Conservation (phyloP, 1,140 invertebrate genomes). For the Dolichoris vasculosae region DNA sequence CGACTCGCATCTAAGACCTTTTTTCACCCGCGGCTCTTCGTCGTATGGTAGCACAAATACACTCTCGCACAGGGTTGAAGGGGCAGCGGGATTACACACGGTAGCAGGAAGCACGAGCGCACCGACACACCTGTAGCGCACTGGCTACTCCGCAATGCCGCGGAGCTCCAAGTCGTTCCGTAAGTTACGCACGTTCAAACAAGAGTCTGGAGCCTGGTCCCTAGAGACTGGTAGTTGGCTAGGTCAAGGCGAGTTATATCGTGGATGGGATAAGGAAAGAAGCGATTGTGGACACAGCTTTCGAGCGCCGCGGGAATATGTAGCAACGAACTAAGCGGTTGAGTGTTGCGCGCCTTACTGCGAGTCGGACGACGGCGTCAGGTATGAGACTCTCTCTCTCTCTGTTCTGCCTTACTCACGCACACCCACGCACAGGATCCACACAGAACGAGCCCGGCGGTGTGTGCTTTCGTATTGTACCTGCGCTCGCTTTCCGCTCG, state of each 20-base stretch:
- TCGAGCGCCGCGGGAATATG: not conserved
- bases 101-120: not conserved
- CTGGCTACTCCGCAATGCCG: not conserved
- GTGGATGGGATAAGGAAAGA: not conserved
- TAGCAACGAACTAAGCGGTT: not conserved
- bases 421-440: slow-evolving; percentile 64
- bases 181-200: no score
- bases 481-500: slow-evolving; percentile 59
- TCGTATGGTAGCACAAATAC: slow-evolving; percentile 53
- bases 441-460: slow-evolving; percentile 46
- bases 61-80: slow-evolving; percentile 21
- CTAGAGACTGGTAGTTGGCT: not conserved
- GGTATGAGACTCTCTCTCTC: slow-evolving; percentile 65
- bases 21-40: not conserved
- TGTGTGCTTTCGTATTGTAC: not conserved
- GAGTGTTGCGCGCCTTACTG: slow-evolving; percentile 69
- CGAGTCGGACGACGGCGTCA: slow-evolving; percentile 71
- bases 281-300: not conserved
- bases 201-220: not conserved
- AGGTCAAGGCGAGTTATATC: not conserved
- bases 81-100: not conserved
- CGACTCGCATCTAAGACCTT: not conserved
- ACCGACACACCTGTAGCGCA: not conserved
- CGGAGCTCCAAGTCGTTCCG: not conserved
- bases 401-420: slow-evolving; percentile 44